Evolutionary conservation across 2,113 vertebrate genomes (phyloP).

Genomic region (Eudyptes chrysolophus): DNA sequence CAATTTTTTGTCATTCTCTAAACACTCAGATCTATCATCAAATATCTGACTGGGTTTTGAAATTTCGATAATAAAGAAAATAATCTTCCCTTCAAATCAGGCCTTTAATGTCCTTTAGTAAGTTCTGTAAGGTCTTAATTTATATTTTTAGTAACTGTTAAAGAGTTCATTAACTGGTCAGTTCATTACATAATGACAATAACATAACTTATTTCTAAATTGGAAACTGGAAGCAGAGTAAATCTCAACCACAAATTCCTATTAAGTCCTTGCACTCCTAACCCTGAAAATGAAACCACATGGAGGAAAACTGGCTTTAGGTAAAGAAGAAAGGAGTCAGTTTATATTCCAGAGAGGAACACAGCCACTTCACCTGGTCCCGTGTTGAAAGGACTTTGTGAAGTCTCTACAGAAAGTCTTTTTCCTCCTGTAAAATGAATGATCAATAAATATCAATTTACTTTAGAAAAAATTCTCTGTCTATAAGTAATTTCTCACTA

Average conservation of each 20-base stretch:
- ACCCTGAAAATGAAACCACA: neutral
- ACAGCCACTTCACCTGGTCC: neutral
- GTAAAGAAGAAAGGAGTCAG: neutral
- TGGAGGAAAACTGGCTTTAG: neutral
- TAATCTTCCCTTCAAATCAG: neutral
- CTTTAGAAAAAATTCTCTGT: neutral
- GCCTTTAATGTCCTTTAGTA: neutral
- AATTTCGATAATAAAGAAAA: neutral
- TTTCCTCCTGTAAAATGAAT: neutral
- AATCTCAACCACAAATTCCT: neutral
- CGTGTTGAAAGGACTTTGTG: neutral
- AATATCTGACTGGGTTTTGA: neutral
- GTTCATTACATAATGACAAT: neutral
- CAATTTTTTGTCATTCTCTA: neutral
- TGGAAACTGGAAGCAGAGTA: neutral
- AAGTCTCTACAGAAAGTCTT: neutral
- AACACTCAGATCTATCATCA: neutral
- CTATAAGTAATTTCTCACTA: neutral
- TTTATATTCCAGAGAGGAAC: neutral
- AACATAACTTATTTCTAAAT: neutral
- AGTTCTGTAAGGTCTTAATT: neutral
- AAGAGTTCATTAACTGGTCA: neutral
- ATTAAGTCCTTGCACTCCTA: neutral
- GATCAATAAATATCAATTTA: conserved; percentile 7
- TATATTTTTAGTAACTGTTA: neutral